Conservation (phyloP, 2,888 invertebrate genomes). For the Melanophora roralis region DNA sequence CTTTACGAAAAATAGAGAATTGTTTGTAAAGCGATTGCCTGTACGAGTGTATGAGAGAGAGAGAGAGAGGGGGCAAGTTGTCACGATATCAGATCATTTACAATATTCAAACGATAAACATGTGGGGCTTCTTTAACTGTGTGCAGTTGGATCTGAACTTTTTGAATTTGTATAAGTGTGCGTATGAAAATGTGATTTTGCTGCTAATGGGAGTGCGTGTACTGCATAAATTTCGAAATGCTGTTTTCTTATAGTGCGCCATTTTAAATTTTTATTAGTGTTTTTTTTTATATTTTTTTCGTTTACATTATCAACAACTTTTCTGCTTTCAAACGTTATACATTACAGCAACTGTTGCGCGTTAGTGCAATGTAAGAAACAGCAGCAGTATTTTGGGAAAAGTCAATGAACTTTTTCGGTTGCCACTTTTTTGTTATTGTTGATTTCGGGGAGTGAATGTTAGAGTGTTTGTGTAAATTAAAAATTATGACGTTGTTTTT, state of each 20-base stretch:
- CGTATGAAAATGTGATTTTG: neutral
- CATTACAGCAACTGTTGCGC: slow-evolving; percentile 57
- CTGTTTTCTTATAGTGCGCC: slow-evolving; percentile 47
- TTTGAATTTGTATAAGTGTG: neutral
- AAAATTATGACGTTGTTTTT: slow-evolving; percentile 30
- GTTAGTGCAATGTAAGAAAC: slow-evolving; percentile 38
- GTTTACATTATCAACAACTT: slow-evolving; percentile 29
- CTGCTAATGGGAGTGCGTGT: slow-evolving; percentile 27
- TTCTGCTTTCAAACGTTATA: neutral
- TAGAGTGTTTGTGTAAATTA: slow-evolving; percentile 28
- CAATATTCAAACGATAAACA: slow-evolving; percentile 7
- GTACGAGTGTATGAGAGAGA: neutral
- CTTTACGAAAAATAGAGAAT: neutral
- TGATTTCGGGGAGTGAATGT: neutral
- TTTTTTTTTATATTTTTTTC: slow-evolving; percentile 22
- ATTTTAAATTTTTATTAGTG: slow-evolving; percentile 47
- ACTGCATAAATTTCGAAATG: slow-evolving; percentile 49
- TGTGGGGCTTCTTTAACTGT: slow-evolving; percentile 28
- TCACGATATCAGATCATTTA: slow-evolving; percentile 2
- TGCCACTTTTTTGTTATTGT: slow-evolving; percentile 43
- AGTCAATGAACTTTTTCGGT: slow-evolving; percentile 62
- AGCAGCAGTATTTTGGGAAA: slow-evolving; percentile 35
- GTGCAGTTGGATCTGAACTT: slow-evolving; percentile 11
- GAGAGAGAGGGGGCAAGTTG: neutral
- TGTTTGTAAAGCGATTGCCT: no score